Conservation (phyloP, 2,797 vertebrate species). For the Dendrocincla tyrannina region DNA sequence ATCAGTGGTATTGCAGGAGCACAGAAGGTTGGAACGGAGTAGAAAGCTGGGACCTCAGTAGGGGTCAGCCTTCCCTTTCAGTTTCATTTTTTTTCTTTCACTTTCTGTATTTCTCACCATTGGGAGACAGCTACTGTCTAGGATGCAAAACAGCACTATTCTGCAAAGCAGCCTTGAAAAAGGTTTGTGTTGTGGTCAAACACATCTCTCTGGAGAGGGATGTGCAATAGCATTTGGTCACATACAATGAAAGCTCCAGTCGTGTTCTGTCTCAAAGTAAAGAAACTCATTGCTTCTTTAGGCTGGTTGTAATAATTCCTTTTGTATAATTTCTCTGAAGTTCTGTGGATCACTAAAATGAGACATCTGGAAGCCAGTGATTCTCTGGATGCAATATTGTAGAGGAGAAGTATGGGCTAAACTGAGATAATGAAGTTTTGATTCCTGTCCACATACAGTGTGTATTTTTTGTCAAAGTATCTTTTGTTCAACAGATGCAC, state of each 20-base stretch:
- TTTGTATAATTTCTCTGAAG: not conserved
- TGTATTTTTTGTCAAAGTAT: not conserved
- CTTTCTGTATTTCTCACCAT: not conserved
- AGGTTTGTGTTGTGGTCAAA: not conserved
- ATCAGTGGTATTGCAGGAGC: not conserved
- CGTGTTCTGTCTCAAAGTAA: not conserved
- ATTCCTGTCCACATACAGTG: not conserved
- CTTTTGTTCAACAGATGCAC: not conserved
- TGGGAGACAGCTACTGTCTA: slow-evolving; percentile 16
- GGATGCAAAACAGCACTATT: not conserved
- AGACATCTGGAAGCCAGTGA: not conserved
- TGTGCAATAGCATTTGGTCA: not conserved
- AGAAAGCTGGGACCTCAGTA: not conserved
- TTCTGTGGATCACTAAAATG: not conserved
- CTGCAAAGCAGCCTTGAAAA: not conserved
- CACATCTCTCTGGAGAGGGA: not conserved
- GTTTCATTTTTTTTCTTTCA: not conserved
- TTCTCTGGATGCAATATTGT: not conserved
- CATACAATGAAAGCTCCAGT: not conserved
- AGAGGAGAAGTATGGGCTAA: not conserved
- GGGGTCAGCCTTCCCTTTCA: not conserved
- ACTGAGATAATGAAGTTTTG: not conserved
- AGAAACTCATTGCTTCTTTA: not conserved
- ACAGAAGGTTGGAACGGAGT: not conserved
- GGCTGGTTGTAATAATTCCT: not conserved